A percentile compares a stretch with the other conserved stretches of the same genome.
phyloP scores from a whole-genome alignment of 2,113 vertebrate species.

The Vireo altiloquus region DNA sequence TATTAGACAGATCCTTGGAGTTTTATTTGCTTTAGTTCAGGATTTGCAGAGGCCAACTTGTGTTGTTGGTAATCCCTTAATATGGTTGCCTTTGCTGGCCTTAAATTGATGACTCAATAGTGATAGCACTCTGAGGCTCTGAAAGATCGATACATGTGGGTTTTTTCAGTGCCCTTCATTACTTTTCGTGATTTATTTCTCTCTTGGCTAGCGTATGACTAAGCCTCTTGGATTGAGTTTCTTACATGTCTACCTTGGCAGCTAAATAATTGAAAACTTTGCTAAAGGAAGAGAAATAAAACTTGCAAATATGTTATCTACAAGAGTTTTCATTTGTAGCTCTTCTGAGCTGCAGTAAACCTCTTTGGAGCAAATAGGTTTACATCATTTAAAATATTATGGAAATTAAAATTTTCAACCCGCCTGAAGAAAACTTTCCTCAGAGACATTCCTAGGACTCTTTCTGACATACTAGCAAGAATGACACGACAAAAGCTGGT shows the following conservation, averaged over 20 bases:
- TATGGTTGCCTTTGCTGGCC: neutral
- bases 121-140: neutral
- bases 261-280: conserved; percentile 39
- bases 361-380: neutral
- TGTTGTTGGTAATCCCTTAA: neutral
- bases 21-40: conserved; percentile 19
- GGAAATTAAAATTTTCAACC: neutral
- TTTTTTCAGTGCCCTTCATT: neutral
- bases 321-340: neutral
- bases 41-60: neutral
- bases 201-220: neutral
- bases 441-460: neutral
- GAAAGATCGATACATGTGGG: neutral
- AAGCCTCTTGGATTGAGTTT: neutral
- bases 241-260: neutral
- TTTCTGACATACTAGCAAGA: neutral
- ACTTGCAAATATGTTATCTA: neutral
- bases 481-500: neutral
- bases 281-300: neutral
- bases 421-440: neutral
- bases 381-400: neutral
- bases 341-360: neutral
- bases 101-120: conserved; percentile 24
- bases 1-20: neutral
- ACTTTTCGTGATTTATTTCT: conserved; percentile 35